Evolutionary conservation across 2,888 invertebrate species (phyloP).

Genomic region (Thymelicus lineola): DNA sequence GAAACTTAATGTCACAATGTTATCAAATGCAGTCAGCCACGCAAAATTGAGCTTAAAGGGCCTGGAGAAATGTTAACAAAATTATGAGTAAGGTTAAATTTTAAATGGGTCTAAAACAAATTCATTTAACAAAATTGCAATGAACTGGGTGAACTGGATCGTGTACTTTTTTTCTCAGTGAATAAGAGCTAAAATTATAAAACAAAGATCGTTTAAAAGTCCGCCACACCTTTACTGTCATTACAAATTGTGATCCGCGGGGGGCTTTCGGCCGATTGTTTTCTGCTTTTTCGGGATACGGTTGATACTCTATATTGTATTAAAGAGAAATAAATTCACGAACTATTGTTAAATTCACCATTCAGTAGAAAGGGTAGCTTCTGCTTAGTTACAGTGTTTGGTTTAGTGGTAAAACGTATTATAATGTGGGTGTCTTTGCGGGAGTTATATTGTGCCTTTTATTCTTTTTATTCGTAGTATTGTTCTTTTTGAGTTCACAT

Average conservation of each 20-base stretch:
- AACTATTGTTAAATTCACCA: conserved; percentile 54
- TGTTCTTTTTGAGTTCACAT: conserved; percentile 15
- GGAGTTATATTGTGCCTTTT: conserved; percentile 51
- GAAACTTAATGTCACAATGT: conserved; percentile 56
- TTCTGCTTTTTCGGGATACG: conserved; percentile 68
- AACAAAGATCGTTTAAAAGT: conserved; percentile 39
- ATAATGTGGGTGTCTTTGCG: conserved; percentile 62
- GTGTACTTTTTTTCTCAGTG: background rate
- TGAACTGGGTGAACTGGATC: background rate
- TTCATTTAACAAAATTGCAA: conserved; percentile 3
- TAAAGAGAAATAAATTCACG: conserved; percentile 61
- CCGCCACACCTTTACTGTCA: conserved; percentile 68
- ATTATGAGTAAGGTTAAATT: background rate
- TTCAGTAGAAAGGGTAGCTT: conserved; percentile 60
- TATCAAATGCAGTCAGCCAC: conserved; percentile 40
- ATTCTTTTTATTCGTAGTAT: conserved; percentile 47
- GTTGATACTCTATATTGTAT: conserved; percentile 62
- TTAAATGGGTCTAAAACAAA: conserved; percentile 11
- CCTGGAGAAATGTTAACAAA: conserved; percentile 33
- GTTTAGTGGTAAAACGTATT: conserved; percentile 63
- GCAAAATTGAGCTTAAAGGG: conserved; percentile 50
- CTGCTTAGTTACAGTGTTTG: conserved; percentile 63
- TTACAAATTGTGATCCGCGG: conserved; percentile 67
- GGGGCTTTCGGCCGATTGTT: conserved; percentile 67
- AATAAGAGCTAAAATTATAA: conserved; percentile 15